phyloP scores from a whole-genome alignment of 2,113 vertebrate genomes.

The Dryoscopus gambensis region DNA sequence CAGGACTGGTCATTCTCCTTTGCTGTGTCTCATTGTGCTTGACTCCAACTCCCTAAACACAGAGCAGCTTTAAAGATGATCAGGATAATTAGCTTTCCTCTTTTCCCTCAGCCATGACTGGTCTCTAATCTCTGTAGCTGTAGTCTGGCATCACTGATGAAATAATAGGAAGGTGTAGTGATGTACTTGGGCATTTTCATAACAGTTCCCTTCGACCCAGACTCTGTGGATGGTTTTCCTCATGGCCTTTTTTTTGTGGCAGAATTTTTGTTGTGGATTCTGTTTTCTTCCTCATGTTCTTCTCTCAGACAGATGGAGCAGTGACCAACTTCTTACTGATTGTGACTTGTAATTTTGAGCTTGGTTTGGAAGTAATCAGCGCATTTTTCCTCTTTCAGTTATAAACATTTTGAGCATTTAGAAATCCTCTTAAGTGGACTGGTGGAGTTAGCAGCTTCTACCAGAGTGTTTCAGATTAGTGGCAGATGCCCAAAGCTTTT shows the following conservation, averaged over 20 bases:
- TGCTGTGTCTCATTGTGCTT: neutral
- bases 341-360: neutral
- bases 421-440: neutral
- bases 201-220: neutral
- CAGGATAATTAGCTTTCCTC: neutral
- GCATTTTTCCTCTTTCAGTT: neutral
- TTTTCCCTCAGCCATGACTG: neutral
- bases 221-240: neutral
- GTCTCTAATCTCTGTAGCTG: neutral
- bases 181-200: neutral
- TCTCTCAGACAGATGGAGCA: neutral
- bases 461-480: neutral
- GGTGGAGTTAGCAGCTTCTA: constrained; percentile 1
- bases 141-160: neutral
- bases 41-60: neutral
- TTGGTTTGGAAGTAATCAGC: neutral
- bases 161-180: neutral
- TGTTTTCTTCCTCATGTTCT: neutral
- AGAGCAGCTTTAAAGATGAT: neutral
- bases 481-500: constrained; percentile 43
- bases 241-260: neutral
- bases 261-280: neutral
- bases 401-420: neutral
- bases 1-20: neutral
- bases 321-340: neutral